Conservation (phyloP, 2,888 invertebrate species). For the Rhingia rostrata region DNA sequence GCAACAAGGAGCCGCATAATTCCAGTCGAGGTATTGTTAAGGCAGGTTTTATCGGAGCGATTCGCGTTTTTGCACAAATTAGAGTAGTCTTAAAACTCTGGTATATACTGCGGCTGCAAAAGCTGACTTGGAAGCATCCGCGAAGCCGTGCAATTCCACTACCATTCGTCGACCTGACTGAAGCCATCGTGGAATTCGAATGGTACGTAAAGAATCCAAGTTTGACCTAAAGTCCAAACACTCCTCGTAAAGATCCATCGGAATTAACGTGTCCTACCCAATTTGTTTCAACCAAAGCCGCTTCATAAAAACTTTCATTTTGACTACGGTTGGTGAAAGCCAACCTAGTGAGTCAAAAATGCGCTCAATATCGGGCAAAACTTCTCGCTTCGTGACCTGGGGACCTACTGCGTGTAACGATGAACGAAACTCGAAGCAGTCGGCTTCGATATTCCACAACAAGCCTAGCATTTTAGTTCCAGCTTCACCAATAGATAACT, state of each 20-base stretch:
- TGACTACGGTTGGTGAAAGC: conserved; percentile 14
- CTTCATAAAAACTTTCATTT: conserved; percentile 38
- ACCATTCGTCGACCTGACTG: too few relatives aligned
- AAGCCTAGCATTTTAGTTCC: conserved; percentile 5
- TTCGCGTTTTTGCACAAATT: not conserved
- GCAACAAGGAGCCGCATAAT: conserved; percentile 44
- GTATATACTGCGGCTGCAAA: too few relatives aligned
- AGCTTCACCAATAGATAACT: conserved; percentile 9
- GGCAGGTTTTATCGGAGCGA: conserved; percentile 23
- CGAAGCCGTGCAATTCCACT: too few relatives aligned
- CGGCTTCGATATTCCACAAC: not conserved
- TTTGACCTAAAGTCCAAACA: conserved; percentile 6
- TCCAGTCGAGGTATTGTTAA: conserved; percentile 46
- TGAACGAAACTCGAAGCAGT: conserved; percentile 12
- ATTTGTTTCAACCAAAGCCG: conserved; percentile 5
- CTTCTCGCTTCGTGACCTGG: conserved; percentile 14
- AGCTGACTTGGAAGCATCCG: too few relatives aligned
- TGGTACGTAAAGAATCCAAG: conserved; percentile 1
- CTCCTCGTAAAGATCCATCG: too few relatives aligned
- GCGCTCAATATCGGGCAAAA: conserved; percentile 8
- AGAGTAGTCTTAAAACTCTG: too few relatives aligned
- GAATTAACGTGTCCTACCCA: conserved; percentile 6
- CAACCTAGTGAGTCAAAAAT: conserved; percentile 37
- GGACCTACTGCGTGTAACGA: not conserved
- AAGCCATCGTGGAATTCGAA: conserved; percentile 58